A percentile compares a stretch with the other conserved stretches of the same genome.
Evolutionary conservation across 2,113 vertebrate genomes (phyloP).

Genomic region (Noturus placidus): DNA sequence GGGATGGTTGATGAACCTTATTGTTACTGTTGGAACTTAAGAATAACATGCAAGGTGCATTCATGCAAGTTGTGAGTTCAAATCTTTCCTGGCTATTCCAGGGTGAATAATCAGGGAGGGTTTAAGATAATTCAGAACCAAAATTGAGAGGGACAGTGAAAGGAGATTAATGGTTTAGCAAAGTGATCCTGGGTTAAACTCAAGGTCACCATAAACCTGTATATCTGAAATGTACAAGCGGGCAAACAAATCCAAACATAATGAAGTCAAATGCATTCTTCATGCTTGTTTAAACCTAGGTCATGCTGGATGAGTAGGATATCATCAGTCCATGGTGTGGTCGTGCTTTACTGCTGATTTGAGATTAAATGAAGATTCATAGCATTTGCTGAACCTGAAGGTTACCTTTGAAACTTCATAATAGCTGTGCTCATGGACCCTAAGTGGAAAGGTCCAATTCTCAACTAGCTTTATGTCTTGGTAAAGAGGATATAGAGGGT

Average conservation of each 20-base stretch:
- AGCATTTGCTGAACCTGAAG: not conserved
- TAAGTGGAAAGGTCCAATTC: not conserved
- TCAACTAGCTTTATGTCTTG: not conserved
- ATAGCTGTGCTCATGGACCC: not conserved
- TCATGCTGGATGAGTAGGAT: not conserved
- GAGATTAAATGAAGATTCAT: slow-evolving; percentile 7
- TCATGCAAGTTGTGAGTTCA: not conserved
- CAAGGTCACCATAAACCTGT: not conserved
- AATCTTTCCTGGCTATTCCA: not conserved
- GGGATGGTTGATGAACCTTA: not conserved
- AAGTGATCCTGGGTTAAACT: not conserved
- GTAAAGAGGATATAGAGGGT: not conserved
- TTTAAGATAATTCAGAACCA: not conserved
- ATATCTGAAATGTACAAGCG: not conserved
- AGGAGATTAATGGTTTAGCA: not conserved
- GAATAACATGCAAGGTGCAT: not conserved
- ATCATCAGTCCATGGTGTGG: not conserved
- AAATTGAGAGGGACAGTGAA: not conserved
- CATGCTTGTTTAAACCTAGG: not conserved
- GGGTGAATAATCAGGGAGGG: not conserved
- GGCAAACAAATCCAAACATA: slow-evolving; percentile 3
- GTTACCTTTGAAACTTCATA: not conserved
- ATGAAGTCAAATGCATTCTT: not conserved
- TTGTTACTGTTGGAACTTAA: not conserved
- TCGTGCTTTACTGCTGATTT: not conserved